Evolutionary conservation across 1,140 invertebrate genomes (phyloP).

Genomic region (Leptinotarsa defecta): DNA sequence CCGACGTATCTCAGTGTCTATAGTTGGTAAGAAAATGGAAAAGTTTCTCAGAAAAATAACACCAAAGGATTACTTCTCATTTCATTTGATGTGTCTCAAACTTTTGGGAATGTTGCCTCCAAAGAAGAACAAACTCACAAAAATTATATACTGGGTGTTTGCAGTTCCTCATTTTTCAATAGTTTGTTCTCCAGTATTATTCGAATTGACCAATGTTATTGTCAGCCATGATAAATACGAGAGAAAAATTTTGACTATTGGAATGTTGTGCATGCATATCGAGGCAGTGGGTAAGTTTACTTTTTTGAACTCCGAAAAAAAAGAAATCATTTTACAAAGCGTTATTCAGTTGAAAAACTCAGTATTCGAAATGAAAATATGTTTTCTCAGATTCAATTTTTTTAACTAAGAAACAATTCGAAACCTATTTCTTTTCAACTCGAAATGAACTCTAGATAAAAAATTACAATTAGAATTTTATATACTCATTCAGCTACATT

Average conservation of each 20-base stretch:
- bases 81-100: not conserved
- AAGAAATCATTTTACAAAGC: no score
- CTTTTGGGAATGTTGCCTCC: not conserved
- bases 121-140: not conserved
- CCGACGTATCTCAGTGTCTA: no score
- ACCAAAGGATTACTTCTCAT: conserved; percentile 3
- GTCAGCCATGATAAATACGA: not conserved
- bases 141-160: not conserved
- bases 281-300: not conserved
- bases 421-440: no score
- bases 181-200: not conserved
- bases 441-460: no score
- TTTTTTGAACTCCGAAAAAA: no score
- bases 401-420: no score
- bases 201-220: not conserved
- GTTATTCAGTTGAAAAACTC: no score
- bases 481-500: no score
- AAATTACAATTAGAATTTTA: no score
- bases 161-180: not conserved
- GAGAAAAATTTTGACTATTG: not conserved
- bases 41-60: not conserved
- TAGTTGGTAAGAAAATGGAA: not conserved
- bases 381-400: no score
- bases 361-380: no score
- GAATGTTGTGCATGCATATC: not conserved